Conservation (phyloP, 2,113 vertebrate species). For the Psammodynastes pulverulentus region DNA sequence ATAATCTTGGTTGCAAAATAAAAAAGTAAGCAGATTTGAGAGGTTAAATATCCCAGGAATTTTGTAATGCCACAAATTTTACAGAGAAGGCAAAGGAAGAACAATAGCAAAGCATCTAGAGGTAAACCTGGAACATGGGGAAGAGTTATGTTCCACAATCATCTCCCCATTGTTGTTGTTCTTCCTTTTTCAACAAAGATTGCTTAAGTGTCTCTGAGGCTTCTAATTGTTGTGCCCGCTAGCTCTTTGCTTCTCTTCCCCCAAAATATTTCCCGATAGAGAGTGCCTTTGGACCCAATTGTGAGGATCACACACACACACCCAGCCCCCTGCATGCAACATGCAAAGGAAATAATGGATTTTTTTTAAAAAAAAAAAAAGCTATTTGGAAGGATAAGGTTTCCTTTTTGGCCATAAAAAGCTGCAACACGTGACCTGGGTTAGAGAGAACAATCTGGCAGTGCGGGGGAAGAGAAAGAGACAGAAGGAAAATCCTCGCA, state of each 20-base stretch:
- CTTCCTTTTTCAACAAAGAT: background rate
- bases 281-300: background rate
- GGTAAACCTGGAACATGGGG: background rate
- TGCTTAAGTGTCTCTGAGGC: background rate
- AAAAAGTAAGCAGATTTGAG: background rate
- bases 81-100: background rate
- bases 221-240: background rate
- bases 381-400: background rate
- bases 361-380: background rate
- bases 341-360: conserved; percentile 14
- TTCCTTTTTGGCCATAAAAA: background rate
- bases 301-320: background rate
- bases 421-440: background rate
- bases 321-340: background rate
- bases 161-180: background rate
- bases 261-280: background rate
- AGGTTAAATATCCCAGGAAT: background rate
- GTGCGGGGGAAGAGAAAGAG: background rate
- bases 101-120: background rate
- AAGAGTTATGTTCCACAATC: too few relatives aligned
- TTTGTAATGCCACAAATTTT: background rate
- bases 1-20: background rate
- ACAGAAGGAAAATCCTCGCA: background rate
- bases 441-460: background rate
- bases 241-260: background rate